Evolutionary conservation across 2,113 vertebrate genomes (phyloP).

Genomic region (Planiliza haematocheilus): DNA sequence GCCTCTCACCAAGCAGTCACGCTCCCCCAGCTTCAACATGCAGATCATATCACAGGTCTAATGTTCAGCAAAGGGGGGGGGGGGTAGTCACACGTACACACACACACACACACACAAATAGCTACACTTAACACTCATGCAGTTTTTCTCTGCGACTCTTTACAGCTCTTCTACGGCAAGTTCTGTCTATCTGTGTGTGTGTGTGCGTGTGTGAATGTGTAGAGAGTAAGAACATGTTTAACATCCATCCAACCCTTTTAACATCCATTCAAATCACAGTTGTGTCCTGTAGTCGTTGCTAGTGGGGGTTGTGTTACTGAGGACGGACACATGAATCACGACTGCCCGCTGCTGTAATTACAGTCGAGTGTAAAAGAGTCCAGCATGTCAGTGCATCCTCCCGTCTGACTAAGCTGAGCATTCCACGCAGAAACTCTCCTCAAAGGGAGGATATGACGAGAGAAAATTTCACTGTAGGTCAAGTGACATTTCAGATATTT

Average conservation of each 20-base stretch:
- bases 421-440: slow-evolving; percentile 70
- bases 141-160: slow-evolving; percentile 47
- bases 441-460: slow-evolving; percentile 3
- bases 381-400: slow-evolving; percentile 51
- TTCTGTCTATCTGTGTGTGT: slow-evolving; percentile 30
- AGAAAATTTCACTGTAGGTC: slow-evolving; percentile 15
- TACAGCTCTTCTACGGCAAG: slow-evolving; percentile 20
- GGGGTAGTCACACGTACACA: slow-evolving; percentile 40
- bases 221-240: slow-evolving; percentile 8
- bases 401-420: slow-evolving; percentile 74
- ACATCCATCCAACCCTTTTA: slow-evolving; percentile 19
- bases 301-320: slow-evolving; percentile 20
- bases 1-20: slow-evolving; percentile 95
- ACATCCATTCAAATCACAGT: slow-evolving; percentile 36
- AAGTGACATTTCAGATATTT: neutral
- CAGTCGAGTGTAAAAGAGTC: slow-evolving; percentile 16
- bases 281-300: slow-evolving; percentile 37
- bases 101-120: slow-evolving; percentile 25
- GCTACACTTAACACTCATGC: slow-evolving; percentile 21
- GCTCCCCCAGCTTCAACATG: slow-evolving; percentile 99
- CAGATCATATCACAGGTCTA: slow-evolving; percentile 99
- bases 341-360: slow-evolving; percentile 27
- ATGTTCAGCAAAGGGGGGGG: slow-evolving; percentile 34
- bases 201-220: slow-evolving; percentile 15
- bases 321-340: slow-evolving; percentile 21